These are phyloP conservation scores for Dryocosmus kuriphilus DNA, from an alignment of 2,888 invertebrate species.

Conservation along the genomic window DNA sequence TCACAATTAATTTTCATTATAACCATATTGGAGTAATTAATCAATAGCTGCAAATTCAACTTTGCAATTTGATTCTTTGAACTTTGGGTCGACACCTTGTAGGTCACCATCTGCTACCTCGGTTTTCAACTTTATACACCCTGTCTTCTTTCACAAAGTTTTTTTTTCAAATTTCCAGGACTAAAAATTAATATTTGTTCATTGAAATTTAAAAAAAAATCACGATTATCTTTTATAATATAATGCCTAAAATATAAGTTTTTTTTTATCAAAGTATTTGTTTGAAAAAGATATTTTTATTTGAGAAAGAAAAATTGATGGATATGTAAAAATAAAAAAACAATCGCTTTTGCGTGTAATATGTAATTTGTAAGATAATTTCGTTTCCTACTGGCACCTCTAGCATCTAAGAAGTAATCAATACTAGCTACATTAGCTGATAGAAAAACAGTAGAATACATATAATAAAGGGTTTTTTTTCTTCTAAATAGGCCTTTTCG, in stretches of 20 bases:
- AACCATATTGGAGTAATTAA: not conserved
- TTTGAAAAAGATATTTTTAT: not conserved
- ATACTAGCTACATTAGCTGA: slow-evolving; percentile 1
- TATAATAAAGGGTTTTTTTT: not conserved
- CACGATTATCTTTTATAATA: no score
- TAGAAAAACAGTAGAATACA: not conserved
- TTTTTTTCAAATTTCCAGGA: not conserved
- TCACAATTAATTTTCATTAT: not conserved
- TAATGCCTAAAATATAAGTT: not conserved
- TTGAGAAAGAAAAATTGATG: not conserved
- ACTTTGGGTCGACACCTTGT: slow-evolving; percentile 39
- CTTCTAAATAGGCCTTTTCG: not conserved
- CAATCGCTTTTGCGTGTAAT: not conserved
- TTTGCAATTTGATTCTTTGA: not conserved
- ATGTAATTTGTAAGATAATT: not conserved
- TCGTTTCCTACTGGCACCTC: not conserved
- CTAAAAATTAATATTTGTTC: no score
- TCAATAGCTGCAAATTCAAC: not conserved
- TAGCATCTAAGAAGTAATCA: not conserved
- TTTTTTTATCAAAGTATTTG: not conserved
- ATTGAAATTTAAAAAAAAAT: no score
- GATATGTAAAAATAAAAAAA: not conserved
- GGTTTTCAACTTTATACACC: not conserved
- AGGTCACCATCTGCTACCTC: slow-evolving; percentile 44
- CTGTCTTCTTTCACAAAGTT: not conserved